Base-by-base conservation (phyloP, 2,888 invertebrate species). In the Thera obeliscata region DNA sequence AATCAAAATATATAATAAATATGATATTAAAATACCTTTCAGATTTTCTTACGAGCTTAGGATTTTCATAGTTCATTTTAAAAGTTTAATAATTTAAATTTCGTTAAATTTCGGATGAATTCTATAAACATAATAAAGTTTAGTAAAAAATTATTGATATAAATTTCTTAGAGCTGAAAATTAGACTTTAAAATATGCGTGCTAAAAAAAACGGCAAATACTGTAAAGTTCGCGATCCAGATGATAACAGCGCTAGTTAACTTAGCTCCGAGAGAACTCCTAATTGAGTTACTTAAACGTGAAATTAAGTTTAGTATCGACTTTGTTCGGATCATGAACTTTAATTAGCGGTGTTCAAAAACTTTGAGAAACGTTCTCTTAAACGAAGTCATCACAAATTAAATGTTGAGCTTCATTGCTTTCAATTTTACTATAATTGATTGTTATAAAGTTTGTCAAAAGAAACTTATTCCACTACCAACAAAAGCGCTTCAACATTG, bases 241-340 rank as follows among this genome's bases (percentile, higher is more conserved):
- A 78, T 76, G 74, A 78, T 78, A 76, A 75, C 75, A 76, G 72
- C 75, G 76, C 75, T 83, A 77, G 82, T 80, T 81, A 80, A 81
- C 78, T 82, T 76, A 76, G 72, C 75, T 78, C 71, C 73, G 72
- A 70, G 63, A 72, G 63, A 72, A 76, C 79, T 81, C 67, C 78
- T 76, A 80, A 82, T 78, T 78, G 78, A 81, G 74, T 78, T 76
- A 79, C 76, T 82, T 79, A 75, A 79, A 79, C 79, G 79, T 75
- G 73, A 76, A 80, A 81, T 80, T 78, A 76, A 81, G 79, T 81
- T 78, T 72, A 75, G 68, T 69, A 70, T 72, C 66, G 68, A 72
- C 61, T 71, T 72, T 61, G 61, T 69, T 72, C 64, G 64, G 72
- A 66, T 72, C 72, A 70, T 71, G 73, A 71, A 72, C 73, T 74